Evolutionary conservation across 2,888 invertebrate genomes (phyloP).

Genomic region (Linnaemya vulpina): DNA sequence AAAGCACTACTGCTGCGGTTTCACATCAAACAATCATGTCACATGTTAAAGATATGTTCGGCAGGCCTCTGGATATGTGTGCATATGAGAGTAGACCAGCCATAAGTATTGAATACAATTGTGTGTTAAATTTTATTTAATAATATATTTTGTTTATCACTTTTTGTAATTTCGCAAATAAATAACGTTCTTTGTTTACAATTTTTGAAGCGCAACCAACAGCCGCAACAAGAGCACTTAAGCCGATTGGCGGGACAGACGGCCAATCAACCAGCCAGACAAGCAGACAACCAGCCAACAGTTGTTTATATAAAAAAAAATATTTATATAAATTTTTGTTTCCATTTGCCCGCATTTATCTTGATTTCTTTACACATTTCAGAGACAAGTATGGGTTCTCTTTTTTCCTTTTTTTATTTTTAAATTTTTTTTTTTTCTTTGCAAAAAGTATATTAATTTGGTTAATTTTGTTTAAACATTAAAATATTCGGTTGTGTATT

Average conservation of each 20-base stretch:
- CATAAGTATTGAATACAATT: conserved; percentile 37
- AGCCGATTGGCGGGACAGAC: not conserved
- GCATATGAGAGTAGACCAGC: not conserved
- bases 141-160: conserved; percentile 10
- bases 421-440: not conserved
- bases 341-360: conserved; percentile 32
- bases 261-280: not conserved
- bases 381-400: not conserved
- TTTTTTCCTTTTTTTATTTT: too few species aligned
- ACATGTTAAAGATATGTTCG: not conserved
- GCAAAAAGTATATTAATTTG: conserved; percentile 20
- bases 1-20: too few species aligned
- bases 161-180: conserved; percentile 37
- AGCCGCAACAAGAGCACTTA: conserved; percentile 18
- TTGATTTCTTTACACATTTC: conserved; percentile 29
- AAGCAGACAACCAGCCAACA: not conserved
- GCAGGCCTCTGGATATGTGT: too few species aligned
- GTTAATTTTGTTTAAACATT: conserved; percentile 26
- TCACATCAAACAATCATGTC: too few species aligned
- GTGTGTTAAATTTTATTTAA: conserved; percentile 29
- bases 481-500: conserved; percentile 1
- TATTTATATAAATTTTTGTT: not conserved
- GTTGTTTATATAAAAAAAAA: conserved; percentile 19
- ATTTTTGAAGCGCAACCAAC: conserved; percentile 60
- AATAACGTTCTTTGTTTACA: conserved; percentile 67